Conservation (phyloP, 2,113 vertebrate species). For the Dipodomys stephensi region DNA sequence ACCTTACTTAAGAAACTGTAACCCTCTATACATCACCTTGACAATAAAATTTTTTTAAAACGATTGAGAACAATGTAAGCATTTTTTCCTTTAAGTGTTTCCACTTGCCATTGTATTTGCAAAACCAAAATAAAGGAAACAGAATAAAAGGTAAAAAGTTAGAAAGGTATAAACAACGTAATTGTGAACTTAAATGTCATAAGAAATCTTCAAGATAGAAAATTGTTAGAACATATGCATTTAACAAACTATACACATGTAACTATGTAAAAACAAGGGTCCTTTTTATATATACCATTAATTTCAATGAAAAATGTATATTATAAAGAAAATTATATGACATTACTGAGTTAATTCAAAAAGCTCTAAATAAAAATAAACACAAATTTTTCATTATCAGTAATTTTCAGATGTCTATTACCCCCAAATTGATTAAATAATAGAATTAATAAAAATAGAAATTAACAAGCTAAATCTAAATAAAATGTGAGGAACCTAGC, state of each 20-base stretch:
- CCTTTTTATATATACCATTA: neutral
- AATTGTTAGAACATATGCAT: neutral
- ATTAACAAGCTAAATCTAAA: neutral
- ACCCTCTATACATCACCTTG: too few species aligned
- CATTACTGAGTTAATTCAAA: slow-evolving; percentile 25
- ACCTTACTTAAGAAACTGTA: too few species aligned
- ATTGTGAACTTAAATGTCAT: slow-evolving; percentile 25
- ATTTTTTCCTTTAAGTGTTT: slow-evolving; percentile 18
- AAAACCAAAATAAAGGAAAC: slow-evolving; percentile 29
- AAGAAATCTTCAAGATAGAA: neutral
- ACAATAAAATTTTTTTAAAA: too few species aligned
- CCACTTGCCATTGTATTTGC: neutral
- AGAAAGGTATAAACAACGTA: neutral
- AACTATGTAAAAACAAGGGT: neutral
- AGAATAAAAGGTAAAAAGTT: neutral
- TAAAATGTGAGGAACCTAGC: slow-evolving; percentile 11
- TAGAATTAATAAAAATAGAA: neutral
- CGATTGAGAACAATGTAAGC: slow-evolving; percentile 24
- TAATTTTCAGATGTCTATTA: slow-evolving; percentile 33
- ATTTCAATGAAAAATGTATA: slow-evolving; percentile 31
- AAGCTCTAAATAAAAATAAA: slow-evolving; percentile 40
- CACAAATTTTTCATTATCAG: neutral
- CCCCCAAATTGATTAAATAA: neutral
- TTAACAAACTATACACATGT: neutral
- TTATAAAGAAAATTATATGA: neutral